A percentile compares a stretch with the other conserved stretches of the same genome.
Evolutionary conservation across 2,113 vertebrate genomes (phyloP).

Genomic region (Heteronetta atricapilla): DNA sequence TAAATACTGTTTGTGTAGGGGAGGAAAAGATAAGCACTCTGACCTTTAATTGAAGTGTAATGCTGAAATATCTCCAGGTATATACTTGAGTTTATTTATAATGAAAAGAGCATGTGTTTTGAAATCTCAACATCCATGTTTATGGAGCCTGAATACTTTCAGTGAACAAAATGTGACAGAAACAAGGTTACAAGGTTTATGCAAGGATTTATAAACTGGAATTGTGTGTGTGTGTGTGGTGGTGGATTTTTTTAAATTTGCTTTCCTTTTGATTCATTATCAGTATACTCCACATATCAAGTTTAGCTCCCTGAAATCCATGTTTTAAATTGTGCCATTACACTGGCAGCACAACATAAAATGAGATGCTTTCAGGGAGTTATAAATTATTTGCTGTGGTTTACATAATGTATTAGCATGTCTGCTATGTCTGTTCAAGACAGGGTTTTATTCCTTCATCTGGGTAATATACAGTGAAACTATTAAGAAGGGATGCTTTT

Average conservation of each 20-base stretch:
- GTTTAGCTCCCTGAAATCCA: background rate
- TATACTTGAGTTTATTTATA: background rate
- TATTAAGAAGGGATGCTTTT: background rate
- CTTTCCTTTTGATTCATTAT: background rate
- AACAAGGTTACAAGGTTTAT: background rate
- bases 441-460: background rate
- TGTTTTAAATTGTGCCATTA: background rate
- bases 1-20: background rate
- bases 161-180: background rate
- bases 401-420: slow-evolving; percentile 27
- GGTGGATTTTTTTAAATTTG: background rate
- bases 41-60: background rate
- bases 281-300: background rate
- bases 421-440: background rate
- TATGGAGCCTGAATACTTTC: background rate
- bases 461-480: background rate
- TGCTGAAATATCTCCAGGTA: background rate
- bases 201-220: background rate
- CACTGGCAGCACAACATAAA: background rate
- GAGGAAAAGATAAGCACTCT: background rate
- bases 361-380: background rate
- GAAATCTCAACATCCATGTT: background rate
- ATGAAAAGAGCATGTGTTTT: background rate
- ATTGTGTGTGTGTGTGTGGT: background rate
- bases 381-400: slow-evolving; percentile 43